A percentile compares a stretch with the other conserved stretches of the same genome.
phyloP scores from a whole-genome alignment of 2,888 invertebrate genomes.

The Steromphala cineraria region DNA sequence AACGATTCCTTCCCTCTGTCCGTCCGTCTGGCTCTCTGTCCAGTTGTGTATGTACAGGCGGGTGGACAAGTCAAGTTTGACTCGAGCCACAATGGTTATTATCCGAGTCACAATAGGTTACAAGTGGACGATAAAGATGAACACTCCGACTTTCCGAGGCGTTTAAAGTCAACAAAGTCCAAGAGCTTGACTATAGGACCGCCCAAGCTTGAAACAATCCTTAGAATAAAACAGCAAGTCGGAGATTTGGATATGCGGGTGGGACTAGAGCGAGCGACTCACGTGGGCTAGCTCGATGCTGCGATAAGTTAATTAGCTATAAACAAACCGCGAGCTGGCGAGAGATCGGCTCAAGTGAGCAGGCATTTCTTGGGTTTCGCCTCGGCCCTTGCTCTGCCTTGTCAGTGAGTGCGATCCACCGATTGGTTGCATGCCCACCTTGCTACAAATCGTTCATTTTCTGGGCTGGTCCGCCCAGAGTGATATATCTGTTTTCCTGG shows the following conservation, averaged over 20 bases:
- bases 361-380: slow-evolving; percentile 16
- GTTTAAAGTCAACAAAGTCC: slow-evolving; percentile 10
- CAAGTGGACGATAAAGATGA: neutral
- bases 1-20: too few relatives aligned
- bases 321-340: slow-evolving; percentile 19
- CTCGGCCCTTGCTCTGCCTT: slow-evolving; percentile 6
- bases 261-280: neutral
- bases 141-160: neutral
- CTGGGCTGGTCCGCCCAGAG: slow-evolving; percentile 14
- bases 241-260: slow-evolving; percentile 9
- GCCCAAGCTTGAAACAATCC: slow-evolving; percentile 17
- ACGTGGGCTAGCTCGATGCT: slow-evolving; percentile 9
- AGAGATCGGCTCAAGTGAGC: slow-evolving; percentile 15
- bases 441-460: slow-evolving; percentile 20
- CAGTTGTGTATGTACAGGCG: neutral
- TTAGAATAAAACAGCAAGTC: slow-evolving; percentile 12
- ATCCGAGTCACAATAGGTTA: neutral
- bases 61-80: neutral
- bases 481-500: slow-evolving; percentile 12
- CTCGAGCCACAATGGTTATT: neutral
- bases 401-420: slow-evolving; percentile 2
- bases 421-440: slow-evolving; percentile 12
- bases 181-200: neutral
- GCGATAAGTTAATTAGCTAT: slow-evolving; percentile 24
- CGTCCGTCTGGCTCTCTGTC: neutral